Percentiles rank a stretch among this genome's conserved stretches.
phyloP scores from a whole-genome alignment of 92 coral and sea anemone genomes.

The Porites divaricata region DNA sequence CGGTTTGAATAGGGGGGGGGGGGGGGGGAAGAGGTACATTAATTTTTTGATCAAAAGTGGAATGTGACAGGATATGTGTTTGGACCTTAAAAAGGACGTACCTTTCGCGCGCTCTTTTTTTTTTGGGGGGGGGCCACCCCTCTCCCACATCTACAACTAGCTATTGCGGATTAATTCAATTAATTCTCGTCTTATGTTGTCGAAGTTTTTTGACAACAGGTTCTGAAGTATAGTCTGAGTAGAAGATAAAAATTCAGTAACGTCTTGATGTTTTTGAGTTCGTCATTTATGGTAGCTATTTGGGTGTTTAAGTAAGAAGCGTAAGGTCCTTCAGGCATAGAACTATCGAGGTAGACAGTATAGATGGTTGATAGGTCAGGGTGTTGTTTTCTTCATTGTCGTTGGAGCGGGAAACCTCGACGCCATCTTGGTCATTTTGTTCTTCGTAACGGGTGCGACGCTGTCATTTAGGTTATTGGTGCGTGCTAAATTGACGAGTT shows the following conservation, averaged over 20 bases:
- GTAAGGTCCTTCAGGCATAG: slow-evolving; percentile 4
- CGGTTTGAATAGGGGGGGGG: no score
- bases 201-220: slow-evolving; percentile 44
- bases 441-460: not conserved
- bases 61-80: no score
- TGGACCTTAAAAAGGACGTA: no score
- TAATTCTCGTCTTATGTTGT: slow-evolving; percentile 9
- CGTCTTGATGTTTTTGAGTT: not conserved
- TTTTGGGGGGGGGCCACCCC: no score
- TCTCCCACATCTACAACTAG: no score
- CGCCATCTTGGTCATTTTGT: not conserved
- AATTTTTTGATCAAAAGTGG: no score
- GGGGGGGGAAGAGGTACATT: no score
- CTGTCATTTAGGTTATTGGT: no score
- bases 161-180: not conserved
- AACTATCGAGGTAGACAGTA: slow-evolving; percentile 1
- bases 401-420: slow-evolving; percentile 25
- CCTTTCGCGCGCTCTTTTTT: no score
- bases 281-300: slow-evolving; percentile 37
- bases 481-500: no score
- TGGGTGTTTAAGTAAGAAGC: slow-evolving; percentile 19
- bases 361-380: slow-evolving; percentile 13
- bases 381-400: slow-evolving; percentile 8
- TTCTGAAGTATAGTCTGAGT: slow-evolving; percentile 18
- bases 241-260: slow-evolving; percentile 19